phyloP scores from a whole-genome alignment of 2,797 vertebrate genomes.

The Meda fulgida region DNA sequence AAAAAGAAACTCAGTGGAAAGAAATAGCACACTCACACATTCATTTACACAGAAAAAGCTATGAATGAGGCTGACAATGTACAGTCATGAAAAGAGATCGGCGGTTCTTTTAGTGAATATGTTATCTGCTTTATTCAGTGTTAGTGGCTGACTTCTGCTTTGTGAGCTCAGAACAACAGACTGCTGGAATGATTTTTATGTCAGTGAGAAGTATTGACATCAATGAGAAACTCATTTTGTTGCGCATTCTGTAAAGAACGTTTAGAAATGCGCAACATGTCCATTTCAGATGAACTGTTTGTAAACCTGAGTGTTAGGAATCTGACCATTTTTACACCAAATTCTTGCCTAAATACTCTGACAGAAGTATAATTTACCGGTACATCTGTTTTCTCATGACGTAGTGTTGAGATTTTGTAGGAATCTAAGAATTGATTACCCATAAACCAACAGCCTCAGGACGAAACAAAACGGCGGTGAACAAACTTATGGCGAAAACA shows the following conservation, averaged over 20 bases:
- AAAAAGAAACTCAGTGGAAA: constrained; percentile 70
- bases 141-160: constrained; percentile 35
- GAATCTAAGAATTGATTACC: background rate
- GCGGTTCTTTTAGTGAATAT: constrained; percentile 50
- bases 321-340: background rate
- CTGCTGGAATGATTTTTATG: constrained; percentile 54
- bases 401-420: background rate
- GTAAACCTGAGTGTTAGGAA: constrained; percentile 43
- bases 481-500: constrained; percentile 72
- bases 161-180: constrained; percentile 54
- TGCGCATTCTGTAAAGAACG: background rate
- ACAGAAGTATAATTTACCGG: constrained; percentile 2
- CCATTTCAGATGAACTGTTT: background rate
- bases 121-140: constrained; percentile 54
- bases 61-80: constrained; percentile 74
- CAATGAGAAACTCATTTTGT: background rate
- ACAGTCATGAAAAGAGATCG: constrained; percentile 67
- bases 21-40: constrained; percentile 54
- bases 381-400: constrained; percentile 3
- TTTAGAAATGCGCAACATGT: background rate
- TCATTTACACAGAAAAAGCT: constrained; percentile 73
- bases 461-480: constrained; percentile 62
- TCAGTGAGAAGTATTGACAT: constrained; percentile 1
- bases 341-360: constrained; percentile 11
- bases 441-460: constrained; percentile 43